Evolutionary conservation across 2,113 vertebrate species (phyloP), one percentile per base, ranked within the genome.

Genomic region (Chaetura pelagica): DNA sequence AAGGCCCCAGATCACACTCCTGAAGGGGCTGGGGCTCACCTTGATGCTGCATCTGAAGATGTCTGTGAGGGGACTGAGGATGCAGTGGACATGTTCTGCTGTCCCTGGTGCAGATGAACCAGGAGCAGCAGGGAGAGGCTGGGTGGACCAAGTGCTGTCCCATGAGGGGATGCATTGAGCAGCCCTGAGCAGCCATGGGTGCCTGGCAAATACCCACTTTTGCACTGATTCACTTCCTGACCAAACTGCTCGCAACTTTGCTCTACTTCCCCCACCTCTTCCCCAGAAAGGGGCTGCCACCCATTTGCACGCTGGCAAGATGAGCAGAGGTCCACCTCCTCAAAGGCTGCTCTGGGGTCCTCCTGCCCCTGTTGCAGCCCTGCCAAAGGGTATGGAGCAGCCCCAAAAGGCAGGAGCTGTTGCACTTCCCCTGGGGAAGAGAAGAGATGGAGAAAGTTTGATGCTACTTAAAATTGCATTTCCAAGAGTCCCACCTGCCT

Each of bases 71-170:
- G 83, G 12, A 62, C 9, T 1, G n/a, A 32, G 54, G 51, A n/a
- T 26, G 67, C 30, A 0, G 4, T 1, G 26, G 44, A 44, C 4
- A 3, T 0, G 1, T 3, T 11, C 67, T 15, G 71, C 48, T 22
- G 11, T 9, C 35, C 21, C 79, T 9, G 30, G 44, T 11, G n/a
- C 73, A 11, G 22, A 58, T 1, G 12, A n/a, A 34, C 4, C 2
- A 0, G 9, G 2, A 26, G 62, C 64, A 69, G 66, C 35, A 7
- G 18, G 57, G 40, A 71, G 10, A 74, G 26, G 30, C 14, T 0
- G 7, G 35, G 21, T 9, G 5, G 42, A n/a, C 3, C 12, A 0
- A 30, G 26, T 4, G 0, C 48, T 15, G 34, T n/a, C 61, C 78
- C 10, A 0, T 11, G 15, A 51, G 66, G 42, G 21, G 73, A 7